These are phyloP conservation scores for Festucalex cinctus DNA, from an alignment of 2,113 vertebrate species.

Conservation along the genomic window DNA sequence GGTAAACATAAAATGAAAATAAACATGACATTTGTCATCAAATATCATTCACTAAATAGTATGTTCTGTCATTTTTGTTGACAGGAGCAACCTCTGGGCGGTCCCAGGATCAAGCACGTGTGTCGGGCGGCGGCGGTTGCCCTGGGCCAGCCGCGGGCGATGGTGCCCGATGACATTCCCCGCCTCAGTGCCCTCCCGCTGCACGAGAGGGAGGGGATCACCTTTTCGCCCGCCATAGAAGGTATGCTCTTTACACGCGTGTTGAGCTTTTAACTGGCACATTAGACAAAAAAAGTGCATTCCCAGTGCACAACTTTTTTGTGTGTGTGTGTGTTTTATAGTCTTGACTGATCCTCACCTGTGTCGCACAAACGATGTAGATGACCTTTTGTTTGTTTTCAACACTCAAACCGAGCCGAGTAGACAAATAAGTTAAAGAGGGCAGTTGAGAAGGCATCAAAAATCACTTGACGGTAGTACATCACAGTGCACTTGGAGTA, in stretches of 20 bases:
- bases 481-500: not conserved
- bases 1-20: conserved; percentile 36
- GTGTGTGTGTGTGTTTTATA: not conserved
- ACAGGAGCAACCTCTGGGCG: conserved; percentile 76
- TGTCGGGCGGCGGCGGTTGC: conserved; percentile 87
- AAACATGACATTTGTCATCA: too few species aligned
- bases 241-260: conserved; percentile 59
- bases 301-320: not conserved
- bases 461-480: not conserved
- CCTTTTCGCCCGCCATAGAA: conserved; percentile 69
- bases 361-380: not conserved
- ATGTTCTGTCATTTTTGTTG: not conserved
- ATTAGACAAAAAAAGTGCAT: not conserved
- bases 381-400: not conserved
- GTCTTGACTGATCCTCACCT: not conserved
- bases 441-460: conserved; percentile 9
- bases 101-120: conserved; percentile 89
- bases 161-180: conserved; percentile 88
- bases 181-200: conserved; percentile 86
- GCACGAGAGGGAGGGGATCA: conserved; percentile 82
- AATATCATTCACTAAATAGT: not conserved
- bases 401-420: conserved; percentile 7
- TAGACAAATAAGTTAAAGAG: not conserved
- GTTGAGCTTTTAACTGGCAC: not conserved
- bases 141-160: conserved; percentile 85